Conservation (phyloP, 1,140 invertebrate genomes). For the Ladona fulva region DNA sequence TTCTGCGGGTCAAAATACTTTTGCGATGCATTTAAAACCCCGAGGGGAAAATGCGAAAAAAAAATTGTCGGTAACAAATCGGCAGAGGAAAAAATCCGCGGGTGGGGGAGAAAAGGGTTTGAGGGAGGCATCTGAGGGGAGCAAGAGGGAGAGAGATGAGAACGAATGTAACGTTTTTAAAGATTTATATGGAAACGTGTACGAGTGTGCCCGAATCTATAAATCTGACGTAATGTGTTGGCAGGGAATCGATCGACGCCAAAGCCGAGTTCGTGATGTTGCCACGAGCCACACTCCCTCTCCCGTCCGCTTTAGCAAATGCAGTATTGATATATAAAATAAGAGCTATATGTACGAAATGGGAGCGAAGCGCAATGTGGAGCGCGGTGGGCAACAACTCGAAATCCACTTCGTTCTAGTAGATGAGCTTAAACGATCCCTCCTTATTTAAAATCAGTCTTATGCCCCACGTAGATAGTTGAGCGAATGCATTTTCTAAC, state of each 20-base stretch:
- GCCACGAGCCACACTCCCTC: too few relatives aligned
- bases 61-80: not conserved
- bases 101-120: not conserved
- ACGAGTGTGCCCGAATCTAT: not conserved
- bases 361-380: too few relatives aligned
- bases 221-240: conserved; percentile 6
- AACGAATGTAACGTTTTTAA: not conserved
- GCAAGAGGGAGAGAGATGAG: not conserved
- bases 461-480: too few relatives aligned
- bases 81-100: not conserved
- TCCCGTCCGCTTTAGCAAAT: too few relatives aligned
- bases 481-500: too few relatives aligned
- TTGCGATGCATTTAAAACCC: not conserved
- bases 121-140: not conserved
- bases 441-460: too few relatives aligned
- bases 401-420: too few relatives aligned
- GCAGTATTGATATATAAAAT: too few relatives aligned
- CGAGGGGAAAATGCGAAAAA: not conserved
- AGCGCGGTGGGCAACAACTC: too few relatives aligned
- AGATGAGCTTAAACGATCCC: too few relatives aligned
- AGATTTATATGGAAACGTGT: not conserved
- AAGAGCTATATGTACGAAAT: too few relatives aligned
- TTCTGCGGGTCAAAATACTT: not conserved
- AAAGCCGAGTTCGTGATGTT: not conserved
- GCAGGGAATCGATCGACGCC: not conserved